Conservation (phyloP, 1,140 invertebrate genomes). For the Oncopodura yosiiana region DNA sequence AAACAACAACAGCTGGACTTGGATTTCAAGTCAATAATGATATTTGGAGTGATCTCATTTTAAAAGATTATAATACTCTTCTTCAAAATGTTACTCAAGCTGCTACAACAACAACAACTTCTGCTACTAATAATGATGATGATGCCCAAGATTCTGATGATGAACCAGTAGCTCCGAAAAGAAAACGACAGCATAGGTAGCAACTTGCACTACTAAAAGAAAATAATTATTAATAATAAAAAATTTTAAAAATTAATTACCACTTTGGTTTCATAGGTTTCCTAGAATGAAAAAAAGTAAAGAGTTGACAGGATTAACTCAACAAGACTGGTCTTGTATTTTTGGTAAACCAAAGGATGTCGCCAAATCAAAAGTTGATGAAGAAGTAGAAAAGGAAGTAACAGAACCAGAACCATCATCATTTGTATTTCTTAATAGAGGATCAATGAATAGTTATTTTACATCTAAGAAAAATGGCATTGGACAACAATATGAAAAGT, state of each 20-base stretch:
- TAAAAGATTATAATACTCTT: not conserved
- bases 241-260: not conserved
- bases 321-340: constrained; percentile 23
- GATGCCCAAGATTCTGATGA: not conserved
- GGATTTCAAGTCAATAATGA: constrained; percentile 17
- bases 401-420: not conserved
- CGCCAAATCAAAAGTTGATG: not conserved
- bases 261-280: constrained; percentile 22
- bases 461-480: not conserved
- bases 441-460: constrained; percentile 12
- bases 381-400: not conserved
- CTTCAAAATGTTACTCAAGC: not conserved
- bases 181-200: no score
- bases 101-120: no score
- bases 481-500: not conserved
- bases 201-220: no score
- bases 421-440: not conserved
- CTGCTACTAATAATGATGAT: not conserved
- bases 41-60: not conserved
- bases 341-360: constrained; percentile 26
- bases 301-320: constrained; percentile 24
- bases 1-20: no score
- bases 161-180: no score
- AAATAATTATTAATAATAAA: not conserved
- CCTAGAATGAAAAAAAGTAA: constrained; percentile 31